A percentile compares a stretch with the other conserved stretches of the same genome.
Conservation (phyloP, 2,113 vertebrate genomes). For the Seriola quinqueradiata region DNA sequence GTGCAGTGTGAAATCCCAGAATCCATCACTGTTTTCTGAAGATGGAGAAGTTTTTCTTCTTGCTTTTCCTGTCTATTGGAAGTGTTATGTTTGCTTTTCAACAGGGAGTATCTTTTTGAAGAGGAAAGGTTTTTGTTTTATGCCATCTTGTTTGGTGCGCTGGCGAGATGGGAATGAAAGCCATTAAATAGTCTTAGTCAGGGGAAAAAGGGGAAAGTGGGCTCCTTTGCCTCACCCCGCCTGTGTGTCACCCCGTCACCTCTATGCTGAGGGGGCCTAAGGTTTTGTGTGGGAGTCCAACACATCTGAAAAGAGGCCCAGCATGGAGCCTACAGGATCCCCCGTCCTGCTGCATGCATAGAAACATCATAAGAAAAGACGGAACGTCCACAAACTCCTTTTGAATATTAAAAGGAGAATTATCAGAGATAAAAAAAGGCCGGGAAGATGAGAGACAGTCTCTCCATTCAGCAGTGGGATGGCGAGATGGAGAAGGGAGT, state of each 20-base stretch:
- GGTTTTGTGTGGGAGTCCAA: conserved; percentile 76
- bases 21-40: conserved; percentile 6
- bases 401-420: conserved; percentile 81
- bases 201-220: conserved; percentile 67
- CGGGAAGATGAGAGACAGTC: conserved; percentile 62
- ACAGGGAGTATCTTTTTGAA: conserved; percentile 67
- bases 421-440: conserved; percentile 48
- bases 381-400: conserved; percentile 74
- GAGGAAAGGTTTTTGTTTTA: conserved; percentile 79
- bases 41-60: conserved; percentile 18
- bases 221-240: conserved; percentile 59
- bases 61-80: conserved; percentile 25
- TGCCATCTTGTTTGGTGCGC: conserved; percentile 72
- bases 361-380: conserved; percentile 77
- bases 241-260: conserved; percentile 72
- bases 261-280: conserved; percentile 62
- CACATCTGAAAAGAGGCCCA: conserved; percentile 77
- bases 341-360: conserved; percentile 61
- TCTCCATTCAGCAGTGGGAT: conserved; percentile 61
- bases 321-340: conserved; percentile 74
- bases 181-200: conserved; percentile 82
- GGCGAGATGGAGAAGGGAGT: conserved; percentile 58
- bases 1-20: conserved; percentile 40
- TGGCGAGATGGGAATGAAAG: conserved; percentile 75
- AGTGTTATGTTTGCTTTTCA: conserved; percentile 64